Conservation (phyloP, 2,888 invertebrate genomes). For the Drosophila aldrichi region DNA sequence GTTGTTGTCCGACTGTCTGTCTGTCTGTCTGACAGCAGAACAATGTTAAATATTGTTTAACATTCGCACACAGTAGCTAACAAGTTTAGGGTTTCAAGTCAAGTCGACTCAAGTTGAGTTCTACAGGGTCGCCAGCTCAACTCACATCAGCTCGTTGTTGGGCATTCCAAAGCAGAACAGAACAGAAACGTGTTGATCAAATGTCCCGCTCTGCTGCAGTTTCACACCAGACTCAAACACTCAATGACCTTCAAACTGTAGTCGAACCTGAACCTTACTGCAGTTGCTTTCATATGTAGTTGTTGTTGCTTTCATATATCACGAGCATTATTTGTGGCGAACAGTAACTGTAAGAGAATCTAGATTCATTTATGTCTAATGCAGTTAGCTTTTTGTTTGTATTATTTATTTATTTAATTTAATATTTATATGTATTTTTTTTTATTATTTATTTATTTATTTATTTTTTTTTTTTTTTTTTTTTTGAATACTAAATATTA, state of each 20-base stretch:
- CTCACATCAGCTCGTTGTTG: not conserved
- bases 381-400: not conserved
- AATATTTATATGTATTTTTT: no score
- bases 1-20: not conserved
- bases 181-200: conserved; percentile 39
- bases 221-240: conserved; percentile 19
- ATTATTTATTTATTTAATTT: not conserved
- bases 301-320: not conserved
- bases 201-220: conserved; percentile 32
- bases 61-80: conserved; percentile 69
- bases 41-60: conserved; percentile 49
- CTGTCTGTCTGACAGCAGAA: conserved; percentile 29
- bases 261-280: conserved; percentile 33
- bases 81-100: conserved; percentile 66
- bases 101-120: not conserved
- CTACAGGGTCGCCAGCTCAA: not conserved
- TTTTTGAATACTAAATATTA: no score
- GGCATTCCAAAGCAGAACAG: conserved; percentile 16
- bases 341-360: not conserved
- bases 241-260: conserved; percentile 39
- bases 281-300: not conserved
- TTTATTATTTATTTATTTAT: no score
- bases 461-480: no score
- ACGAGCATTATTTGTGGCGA: not conserved
- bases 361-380: not conserved